Evolutionary conservation across 2,113 vertebrate genomes (phyloP).

Genomic region (Sprattus sprattus): DNA sequence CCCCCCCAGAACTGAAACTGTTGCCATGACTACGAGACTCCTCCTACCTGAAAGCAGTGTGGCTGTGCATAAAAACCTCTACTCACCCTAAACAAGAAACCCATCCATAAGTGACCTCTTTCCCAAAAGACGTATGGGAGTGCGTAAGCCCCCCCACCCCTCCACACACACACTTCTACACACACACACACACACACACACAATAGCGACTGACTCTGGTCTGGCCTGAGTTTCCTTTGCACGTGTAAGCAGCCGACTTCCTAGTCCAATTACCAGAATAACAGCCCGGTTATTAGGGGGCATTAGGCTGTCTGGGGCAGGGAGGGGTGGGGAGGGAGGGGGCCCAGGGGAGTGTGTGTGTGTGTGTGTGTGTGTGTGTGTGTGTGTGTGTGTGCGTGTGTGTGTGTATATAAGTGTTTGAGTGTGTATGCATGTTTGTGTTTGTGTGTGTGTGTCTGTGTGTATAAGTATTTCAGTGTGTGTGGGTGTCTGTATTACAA

Average conservation of each 20-base stretch:
- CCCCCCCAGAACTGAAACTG: no score
- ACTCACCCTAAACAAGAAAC: no score
- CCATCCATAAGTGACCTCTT: no score
- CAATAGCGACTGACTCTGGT: background rate
- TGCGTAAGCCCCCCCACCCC: no score
- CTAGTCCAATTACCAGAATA: slow-evolving; percentile 47
- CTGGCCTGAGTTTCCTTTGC: slow-evolving; percentile 33
- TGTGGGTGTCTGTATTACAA: slow-evolving; percentile 14
- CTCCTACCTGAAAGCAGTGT: no score
- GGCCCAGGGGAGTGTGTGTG: background rate
- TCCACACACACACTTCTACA: background rate
- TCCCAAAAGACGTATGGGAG: no score
- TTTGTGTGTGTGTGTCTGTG: no score
- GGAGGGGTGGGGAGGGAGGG: no score
- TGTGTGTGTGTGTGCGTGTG: slow-evolving; percentile 28
- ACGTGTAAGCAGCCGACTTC: slow-evolving; percentile 34
- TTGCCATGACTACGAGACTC: no score
- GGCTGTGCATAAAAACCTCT: no score
- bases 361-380: background rate
- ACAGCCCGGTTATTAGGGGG: slow-evolving; percentile 43
- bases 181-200: background rate
- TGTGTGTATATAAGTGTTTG: background rate
- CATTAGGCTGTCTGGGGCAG: slow-evolving; percentile 35
- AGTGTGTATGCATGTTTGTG: no score
- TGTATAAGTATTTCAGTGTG: background rate